Percentiles rank a stretch among this genome's conserved stretches.
phyloP scores from a whole-genome alignment of 2,797 vertebrate genomes.

The Alauda arvensis region DNA sequence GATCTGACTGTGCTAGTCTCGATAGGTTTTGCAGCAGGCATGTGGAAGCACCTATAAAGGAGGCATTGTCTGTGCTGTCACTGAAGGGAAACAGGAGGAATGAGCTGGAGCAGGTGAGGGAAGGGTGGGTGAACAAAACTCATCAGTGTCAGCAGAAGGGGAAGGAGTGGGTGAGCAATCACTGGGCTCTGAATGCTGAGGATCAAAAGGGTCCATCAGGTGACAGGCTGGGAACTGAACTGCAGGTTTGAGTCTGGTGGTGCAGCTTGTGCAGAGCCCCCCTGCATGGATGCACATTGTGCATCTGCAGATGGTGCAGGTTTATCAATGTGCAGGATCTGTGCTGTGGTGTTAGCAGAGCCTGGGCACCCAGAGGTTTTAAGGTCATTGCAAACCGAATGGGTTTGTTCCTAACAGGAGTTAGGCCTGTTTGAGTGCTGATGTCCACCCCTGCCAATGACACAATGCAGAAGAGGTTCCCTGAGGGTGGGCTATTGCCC shows the following conservation, averaged over 20 bases:
- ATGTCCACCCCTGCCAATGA: not conserved
- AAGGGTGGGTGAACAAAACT: not conserved
- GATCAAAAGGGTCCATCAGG: not conserved
- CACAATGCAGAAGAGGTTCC: not conserved
- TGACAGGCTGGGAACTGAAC: not conserved
- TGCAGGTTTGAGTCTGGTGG: not conserved
- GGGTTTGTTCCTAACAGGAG: not conserved
- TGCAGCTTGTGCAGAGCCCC: not conserved
- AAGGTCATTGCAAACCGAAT: not conserved
- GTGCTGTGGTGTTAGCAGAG: not conserved
- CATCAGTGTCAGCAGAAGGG: not conserved
- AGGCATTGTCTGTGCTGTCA: conserved; percentile 11
- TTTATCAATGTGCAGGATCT: not conserved
- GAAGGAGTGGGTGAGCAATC: not conserved
- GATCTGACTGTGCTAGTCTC: conserved; percentile 1
- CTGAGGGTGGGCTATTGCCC: not conserved
- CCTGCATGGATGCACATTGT: not conserved
- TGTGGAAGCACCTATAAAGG: conserved; percentile 22
- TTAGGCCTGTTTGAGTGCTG: not conserved
- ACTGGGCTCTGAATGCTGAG: not conserved
- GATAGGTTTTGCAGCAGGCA: not conserved
- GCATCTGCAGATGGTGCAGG: not conserved
- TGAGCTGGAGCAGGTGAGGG: not conserved
- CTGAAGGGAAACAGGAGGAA: not conserved
- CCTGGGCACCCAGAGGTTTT: accelerated